These are phyloP conservation scores for Rugalucina vietnamica DNA, from an alignment of 2,888 invertebrate species.

Conservation along the genomic window DNA sequence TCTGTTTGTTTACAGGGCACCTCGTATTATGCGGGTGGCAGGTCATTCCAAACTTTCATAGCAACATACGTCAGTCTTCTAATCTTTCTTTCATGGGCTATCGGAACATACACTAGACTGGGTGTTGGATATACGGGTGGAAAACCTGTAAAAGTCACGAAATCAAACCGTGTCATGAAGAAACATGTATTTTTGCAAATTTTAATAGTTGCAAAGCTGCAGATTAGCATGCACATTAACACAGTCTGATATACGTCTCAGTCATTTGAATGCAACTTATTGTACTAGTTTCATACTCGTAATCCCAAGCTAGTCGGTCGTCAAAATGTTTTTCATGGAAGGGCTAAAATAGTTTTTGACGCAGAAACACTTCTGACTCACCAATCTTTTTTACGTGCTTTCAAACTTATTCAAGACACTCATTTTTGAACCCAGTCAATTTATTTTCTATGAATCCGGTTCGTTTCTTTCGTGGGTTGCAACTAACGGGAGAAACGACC, in stretches of 20 bases:
- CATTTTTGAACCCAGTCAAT: too few relatives aligned
- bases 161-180: not conserved
- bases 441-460: too few relatives aligned
- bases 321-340: too few relatives aligned
- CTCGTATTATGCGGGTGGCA: not conserved
- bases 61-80: not conserved
- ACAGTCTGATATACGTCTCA: not conserved
- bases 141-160: not conserved
- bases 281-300: too few relatives aligned
- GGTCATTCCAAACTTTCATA: slow-evolving; percentile 1
- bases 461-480: too few relatives aligned
- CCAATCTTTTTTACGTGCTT: too few relatives aligned
- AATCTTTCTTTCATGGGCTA: not conserved
- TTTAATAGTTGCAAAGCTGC: not conserved
- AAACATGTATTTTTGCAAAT: not conserved
- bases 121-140: not conserved
- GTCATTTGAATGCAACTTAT: not conserved
- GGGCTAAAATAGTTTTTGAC: too few relatives aligned
- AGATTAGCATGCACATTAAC: not conserved
- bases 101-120: not conserved
- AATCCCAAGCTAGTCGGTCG: too few relatives aligned
- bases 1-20: not conserved
- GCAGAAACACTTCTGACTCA: too few relatives aligned
- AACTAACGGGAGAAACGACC: too few relatives aligned
- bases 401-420: too few relatives aligned